phyloP scores from a whole-genome alignment of 2,888 invertebrate species.

The Beris morrisii region DNA sequence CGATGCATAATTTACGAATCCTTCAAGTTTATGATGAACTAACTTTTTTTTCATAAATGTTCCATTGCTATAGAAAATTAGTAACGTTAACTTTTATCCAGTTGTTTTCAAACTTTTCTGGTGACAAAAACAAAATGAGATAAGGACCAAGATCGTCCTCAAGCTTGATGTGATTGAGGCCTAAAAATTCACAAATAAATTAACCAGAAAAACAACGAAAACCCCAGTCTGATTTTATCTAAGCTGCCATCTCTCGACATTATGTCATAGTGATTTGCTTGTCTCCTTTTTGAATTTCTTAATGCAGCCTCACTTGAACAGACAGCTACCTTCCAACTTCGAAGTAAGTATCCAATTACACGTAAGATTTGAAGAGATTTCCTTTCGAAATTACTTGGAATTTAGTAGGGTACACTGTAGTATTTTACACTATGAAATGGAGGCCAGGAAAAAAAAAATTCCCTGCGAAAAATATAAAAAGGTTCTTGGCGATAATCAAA shows the following conservation, averaged over 20 bases:
- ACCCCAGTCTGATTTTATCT: slow-evolving; percentile 4
- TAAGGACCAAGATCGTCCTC: not conserved
- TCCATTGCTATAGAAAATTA: no score
- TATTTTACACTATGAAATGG: not conserved
- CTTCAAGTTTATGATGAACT: no score
- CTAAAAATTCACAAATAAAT: slow-evolving; percentile 21
- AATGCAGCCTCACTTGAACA: no score
- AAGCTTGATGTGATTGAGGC: slow-evolving; percentile 5
- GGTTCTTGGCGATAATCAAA: slow-evolving; percentile 10
- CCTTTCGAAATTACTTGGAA: slow-evolving; percentile 4
- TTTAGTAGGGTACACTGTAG: not conserved
- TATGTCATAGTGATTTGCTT: not conserved
- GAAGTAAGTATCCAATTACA: slow-evolving; percentile 8
- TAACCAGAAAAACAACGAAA: slow-evolving; percentile 10
- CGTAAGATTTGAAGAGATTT: slow-evolving; percentile 16
- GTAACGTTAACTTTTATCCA: slow-evolving; percentile 14
- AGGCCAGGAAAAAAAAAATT: not conserved
- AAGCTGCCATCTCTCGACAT: slow-evolving; percentile 2
- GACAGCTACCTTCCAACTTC: no score
- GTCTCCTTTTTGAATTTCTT: not conserved
- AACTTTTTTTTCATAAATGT: no score
- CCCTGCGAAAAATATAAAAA: slow-evolving; percentile 1
- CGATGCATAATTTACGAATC: no score
- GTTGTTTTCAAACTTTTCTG: slow-evolving; percentile 14
- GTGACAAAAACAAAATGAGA: slow-evolving; percentile 11